phyloP scores from a whole-genome alignment of 2,888 invertebrate genomes.

The Pyrgus malvae region DNA sequence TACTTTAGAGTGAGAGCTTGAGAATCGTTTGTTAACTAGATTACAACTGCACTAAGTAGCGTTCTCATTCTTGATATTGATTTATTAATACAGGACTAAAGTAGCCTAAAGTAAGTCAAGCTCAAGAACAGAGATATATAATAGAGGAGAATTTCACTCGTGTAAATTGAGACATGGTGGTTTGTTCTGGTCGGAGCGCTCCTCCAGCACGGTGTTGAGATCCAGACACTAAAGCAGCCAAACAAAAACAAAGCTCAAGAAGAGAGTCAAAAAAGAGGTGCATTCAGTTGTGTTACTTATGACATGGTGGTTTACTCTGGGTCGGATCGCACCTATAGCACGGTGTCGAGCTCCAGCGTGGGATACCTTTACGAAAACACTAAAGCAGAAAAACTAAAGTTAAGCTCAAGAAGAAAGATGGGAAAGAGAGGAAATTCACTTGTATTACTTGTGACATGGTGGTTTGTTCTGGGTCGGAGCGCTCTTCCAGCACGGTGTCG shows the following conservation, averaged over 20 bases:
- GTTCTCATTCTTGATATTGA: too few species aligned
- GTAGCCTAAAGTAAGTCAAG: too few species aligned
- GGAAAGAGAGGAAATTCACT: not conserved
- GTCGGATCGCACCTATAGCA: slow-evolving; percentile 91
- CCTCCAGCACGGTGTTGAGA: slow-evolving; percentile 92
- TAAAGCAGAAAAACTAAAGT: too few species aligned
- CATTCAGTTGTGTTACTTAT: slow-evolving; percentile 52
- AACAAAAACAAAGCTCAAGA: not conserved
- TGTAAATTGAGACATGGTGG: slow-evolving; percentile 72
- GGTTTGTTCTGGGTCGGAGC: slow-evolving; percentile 89
- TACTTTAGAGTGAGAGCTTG: too few species aligned
- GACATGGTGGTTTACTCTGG: slow-evolving; percentile 84
- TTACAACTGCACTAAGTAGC: too few species aligned
- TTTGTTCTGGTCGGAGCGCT: slow-evolving; percentile 90
- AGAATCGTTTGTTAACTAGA: too few species aligned
- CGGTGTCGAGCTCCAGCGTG: slow-evolving; percentile 90
- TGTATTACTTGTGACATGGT: slow-evolving; percentile 68
- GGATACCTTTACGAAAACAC: too few species aligned
- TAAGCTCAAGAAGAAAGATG: not conserved
- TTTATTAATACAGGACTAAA: too few species aligned
- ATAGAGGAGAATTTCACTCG: not conserved
- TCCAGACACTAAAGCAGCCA: slow-evolving; percentile 83
- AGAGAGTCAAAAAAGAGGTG: not conserved
- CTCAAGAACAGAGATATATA: not conserved
- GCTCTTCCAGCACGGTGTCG: slow-evolving; percentile 92